These are phyloP conservation scores for Stictocephala bisonia DNA, from an alignment of 2,888 invertebrate species.

Conservation along the genomic window DNA sequence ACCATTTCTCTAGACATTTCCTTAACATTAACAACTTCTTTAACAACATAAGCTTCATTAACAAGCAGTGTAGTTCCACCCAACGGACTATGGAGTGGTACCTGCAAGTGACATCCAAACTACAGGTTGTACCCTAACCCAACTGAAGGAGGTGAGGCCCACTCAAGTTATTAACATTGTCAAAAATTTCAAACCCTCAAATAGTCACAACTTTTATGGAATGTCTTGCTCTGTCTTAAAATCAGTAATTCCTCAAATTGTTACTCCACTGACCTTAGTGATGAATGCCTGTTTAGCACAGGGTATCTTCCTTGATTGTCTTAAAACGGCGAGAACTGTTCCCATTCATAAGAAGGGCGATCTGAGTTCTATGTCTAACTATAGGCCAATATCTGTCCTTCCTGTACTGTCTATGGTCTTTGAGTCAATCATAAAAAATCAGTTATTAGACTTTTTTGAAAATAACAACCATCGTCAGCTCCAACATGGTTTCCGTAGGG, in stretches of 20 bases:
- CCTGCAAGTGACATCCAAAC: too few relatives aligned
- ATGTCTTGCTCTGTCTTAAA: not conserved
- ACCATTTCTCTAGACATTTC: too few relatives aligned
- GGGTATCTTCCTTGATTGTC: not conserved
- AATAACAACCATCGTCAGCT: not conserved
- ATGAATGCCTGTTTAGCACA: not conserved
- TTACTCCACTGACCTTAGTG: not conserved
- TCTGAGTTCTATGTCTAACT: not conserved
- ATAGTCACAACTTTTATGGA: not conserved
- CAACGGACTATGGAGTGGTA: too few relatives aligned
- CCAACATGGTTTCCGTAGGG: constrained; percentile 27
- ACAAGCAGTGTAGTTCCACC: too few relatives aligned
- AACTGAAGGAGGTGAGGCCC: not conserved
- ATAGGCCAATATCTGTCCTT: constrained; percentile 5
- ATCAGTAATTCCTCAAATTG: not conserved
- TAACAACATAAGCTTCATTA: too few relatives aligned
- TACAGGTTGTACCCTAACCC: too few relatives aligned
- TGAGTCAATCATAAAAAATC: not conserved
- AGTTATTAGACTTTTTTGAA: constrained; percentile 11
- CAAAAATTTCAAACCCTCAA: not conserved
- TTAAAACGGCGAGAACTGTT: not conserved
- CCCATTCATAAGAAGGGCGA: constrained; percentile 12
- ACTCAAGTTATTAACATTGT: not conserved
- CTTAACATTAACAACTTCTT: too few relatives aligned
- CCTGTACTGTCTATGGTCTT: constrained; percentile 7